A percentile compares a stretch with the other conserved stretches of the same genome.
phyloP scores from a whole-genome alignment of 2,797 vertebrate species.

The Poecilia wingei region DNA sequence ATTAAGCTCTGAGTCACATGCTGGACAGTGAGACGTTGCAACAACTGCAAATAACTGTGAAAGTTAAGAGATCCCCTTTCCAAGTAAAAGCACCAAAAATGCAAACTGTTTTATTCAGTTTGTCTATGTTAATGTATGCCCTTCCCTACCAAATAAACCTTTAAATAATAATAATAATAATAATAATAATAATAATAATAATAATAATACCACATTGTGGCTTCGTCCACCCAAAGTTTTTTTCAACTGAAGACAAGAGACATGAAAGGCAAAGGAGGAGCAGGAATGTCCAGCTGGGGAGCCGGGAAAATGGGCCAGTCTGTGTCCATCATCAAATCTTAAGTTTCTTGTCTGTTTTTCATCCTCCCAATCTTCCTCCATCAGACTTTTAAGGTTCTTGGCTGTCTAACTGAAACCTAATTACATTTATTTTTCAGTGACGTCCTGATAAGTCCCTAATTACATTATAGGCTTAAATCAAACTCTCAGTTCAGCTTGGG shows the following conservation, averaged over 20 bases:
- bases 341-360: not conserved
- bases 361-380: not conserved
- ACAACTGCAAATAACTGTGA: not conserved
- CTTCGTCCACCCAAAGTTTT: constrained; percentile 14
- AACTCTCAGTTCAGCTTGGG: not conserved
- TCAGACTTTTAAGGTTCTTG: constrained; percentile 1
- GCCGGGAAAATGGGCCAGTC: constrained; percentile 32
- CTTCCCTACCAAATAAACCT: no score
- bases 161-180: no score
- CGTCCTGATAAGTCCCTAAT: not conserved
- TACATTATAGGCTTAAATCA: constrained; percentile 1
- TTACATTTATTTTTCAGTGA: constrained; percentile 3
- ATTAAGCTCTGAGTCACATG: constrained; percentile 19
- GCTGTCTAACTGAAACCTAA: not conserved
- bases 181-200: no score
- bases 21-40: constrained; percentile 19
- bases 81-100: no score
- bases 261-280: constrained; percentile 22
- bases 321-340: constrained; percentile 9
- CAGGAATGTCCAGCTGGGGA: constrained; percentile 53
- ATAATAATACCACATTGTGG: not conserved
- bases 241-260: constrained; percentile 18
- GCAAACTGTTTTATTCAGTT: no score
- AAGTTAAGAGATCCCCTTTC: not conserved
- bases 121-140: no score